Evolutionary conservation across 2,113 vertebrate species (phyloP).

Genomic region (Pogonocichla stellata): DNA sequence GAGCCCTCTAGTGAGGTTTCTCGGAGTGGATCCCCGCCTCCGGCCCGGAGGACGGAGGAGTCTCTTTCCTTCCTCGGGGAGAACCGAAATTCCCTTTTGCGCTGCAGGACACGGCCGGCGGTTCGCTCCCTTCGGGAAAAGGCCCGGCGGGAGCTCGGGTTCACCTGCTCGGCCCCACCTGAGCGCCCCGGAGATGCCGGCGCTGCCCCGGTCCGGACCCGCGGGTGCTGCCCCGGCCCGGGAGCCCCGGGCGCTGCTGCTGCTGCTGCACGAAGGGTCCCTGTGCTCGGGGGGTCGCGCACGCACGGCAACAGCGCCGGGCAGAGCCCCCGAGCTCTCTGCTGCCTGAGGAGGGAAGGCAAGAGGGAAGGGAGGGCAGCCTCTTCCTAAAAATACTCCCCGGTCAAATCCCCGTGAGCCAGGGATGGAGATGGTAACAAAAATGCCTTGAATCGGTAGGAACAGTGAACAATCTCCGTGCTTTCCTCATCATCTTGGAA

Average conservation of each 20-base stretch:
- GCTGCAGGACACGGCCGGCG: rapidly evolving
- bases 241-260: not conserved
- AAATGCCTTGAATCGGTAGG: slow-evolving; percentile 41
- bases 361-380: not conserved
- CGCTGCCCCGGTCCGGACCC: too few relatives aligned
- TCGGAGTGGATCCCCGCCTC: not conserved
- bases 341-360: not conserved
- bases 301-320: rapidly evolving
- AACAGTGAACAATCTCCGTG: slow-evolving; percentile 38
- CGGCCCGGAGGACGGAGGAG: not conserved
- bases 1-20: slow-evolving; percentile 55
- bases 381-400: not conserved
- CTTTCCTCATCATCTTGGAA: slow-evolving; percentile 86
- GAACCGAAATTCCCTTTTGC: not conserved
- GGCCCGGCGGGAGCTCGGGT: not conserved
- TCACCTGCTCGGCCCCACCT: not conserved
- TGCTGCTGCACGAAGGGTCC: not conserved
- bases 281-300: not conserved
- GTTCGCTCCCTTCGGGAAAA: not conserved
- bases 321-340: not conserved
- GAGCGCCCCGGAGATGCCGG: not conserved
- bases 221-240: too few relatives aligned
- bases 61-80: not conserved
- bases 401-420: not conserved
- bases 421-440: slow-evolving; percentile 2